Base-by-base conservation (phyloP, 1,140 invertebrate genomes). In the Cyclina sinensis region DNA sequence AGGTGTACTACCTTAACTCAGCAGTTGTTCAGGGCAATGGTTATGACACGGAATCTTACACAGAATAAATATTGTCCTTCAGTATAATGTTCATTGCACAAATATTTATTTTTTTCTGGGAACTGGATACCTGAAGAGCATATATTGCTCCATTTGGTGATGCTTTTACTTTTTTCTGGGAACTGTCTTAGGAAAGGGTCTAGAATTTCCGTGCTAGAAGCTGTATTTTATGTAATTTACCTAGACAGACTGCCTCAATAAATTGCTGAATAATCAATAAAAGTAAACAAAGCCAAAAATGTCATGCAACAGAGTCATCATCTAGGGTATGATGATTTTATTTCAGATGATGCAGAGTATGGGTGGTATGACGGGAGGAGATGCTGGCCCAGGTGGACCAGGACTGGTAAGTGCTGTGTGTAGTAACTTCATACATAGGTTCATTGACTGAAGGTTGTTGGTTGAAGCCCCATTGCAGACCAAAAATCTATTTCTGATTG, bases 301-400 rank as follows among this genome's bases (percentile, higher is more conserved):
- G 43, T 16, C 30, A 65, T 24, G n/a, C n/a, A 7, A 65, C 11
- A 37, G 16, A 18, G 30, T 18, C 68, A 35, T 30, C n/a, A 39
- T 73, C 16, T 14, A 14, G 78, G 32, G 59, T 81, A 27, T 54
- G 48, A 32, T 87, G 16, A n/a, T 24, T 21, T 57, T 27, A 30
- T 73, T 79, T 88, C 16, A 91, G 90, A 89, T 89, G 91, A 89
- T 89, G 82, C 84, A 91, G 57, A 91, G 90, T n/a, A 87, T 92
- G 57, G 90, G 90, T 57, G 89, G 90, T 30, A 82, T 85, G 79
- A 90, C 65, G 73, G 85, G 85, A 51, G 80, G 85, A 57, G 83
- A 70, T 21, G 59, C 65, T 21, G 57, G 32, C 4, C 37, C 30
- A 14, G 79, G 79, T n/a, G 51, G 65, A 37, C 74, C 82, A 59